Evolutionary conservation across 2,113 vertebrate species (phyloP).

Genomic region (Caranx ignobilis): DNA sequence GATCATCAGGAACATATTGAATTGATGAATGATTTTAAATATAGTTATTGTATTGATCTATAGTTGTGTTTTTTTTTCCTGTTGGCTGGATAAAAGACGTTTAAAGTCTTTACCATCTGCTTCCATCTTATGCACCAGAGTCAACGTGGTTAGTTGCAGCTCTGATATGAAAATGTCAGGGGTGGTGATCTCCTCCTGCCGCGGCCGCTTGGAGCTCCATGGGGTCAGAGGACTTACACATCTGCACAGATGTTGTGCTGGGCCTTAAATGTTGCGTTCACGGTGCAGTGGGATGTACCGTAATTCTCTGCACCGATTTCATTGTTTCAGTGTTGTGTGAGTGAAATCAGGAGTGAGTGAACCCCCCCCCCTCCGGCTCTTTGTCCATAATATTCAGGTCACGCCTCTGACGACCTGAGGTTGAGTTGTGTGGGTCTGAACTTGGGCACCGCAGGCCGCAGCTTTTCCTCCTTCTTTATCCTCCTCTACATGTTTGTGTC

Average conservation of each 20-base stretch:
- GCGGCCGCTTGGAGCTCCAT: background rate
- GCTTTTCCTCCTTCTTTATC: constrained; percentile 7
- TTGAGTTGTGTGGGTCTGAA: background rate
- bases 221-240: background rate
- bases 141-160: background rate
- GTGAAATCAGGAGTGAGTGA: background rate
- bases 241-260: background rate
- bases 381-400: background rate
- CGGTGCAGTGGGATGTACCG: background rate
- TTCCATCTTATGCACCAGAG: no score
- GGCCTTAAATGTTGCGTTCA: background rate
- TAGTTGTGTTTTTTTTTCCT: no score
- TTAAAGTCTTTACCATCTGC: no score
- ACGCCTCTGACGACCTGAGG: background rate
- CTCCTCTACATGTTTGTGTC: background rate
- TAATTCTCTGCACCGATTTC: background rate
- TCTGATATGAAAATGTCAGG: background rate
- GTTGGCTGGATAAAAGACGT: no score
- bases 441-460: background rate
- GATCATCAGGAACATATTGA: no score
- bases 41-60: no score
- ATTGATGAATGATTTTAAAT: no score
- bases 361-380: background rate
- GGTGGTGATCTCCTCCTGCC: no score
- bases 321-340: background rate